Conservation (phyloP, 2,113 vertebrate genomes). For the Calyptommatus sinebrachiatus region DNA sequence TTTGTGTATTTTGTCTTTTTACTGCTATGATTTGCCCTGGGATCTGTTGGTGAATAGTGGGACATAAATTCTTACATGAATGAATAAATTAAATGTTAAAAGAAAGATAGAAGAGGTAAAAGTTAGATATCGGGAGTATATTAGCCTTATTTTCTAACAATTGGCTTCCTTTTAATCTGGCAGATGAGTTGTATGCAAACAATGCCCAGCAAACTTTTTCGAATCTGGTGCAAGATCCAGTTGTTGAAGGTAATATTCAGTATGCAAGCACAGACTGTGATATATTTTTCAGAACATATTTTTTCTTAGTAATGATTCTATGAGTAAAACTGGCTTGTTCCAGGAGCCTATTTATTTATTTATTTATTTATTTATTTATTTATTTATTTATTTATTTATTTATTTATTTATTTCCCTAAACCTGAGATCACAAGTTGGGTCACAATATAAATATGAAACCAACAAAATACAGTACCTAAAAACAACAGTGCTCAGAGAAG, state of each 20-base stretch:
- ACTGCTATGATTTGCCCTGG: too few relatives aligned
- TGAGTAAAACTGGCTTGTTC: too few relatives aligned
- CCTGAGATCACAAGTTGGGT: too few relatives aligned
- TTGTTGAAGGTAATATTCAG: constrained; percentile 12
- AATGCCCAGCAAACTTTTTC: background rate
- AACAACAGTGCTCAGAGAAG: background rate
- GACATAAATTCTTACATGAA: too few relatives aligned
- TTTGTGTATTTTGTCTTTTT: too few relatives aligned
- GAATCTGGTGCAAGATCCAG: background rate
- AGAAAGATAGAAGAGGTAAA: background rate
- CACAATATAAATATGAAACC: too few relatives aligned
- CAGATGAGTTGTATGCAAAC: background rate
- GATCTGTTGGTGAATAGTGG: too few relatives aligned
- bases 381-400: too few relatives aligned
- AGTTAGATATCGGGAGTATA: background rate
- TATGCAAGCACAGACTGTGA: background rate
- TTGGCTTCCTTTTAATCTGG: background rate
- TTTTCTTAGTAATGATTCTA: background rate
- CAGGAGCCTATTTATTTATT: too few relatives aligned
- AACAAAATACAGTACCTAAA: too few relatives aligned
- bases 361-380: too few relatives aligned
- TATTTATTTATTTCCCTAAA: too few relatives aligned
- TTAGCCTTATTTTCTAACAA: background rate
- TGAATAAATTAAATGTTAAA: background rate
- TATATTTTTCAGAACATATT: background rate